Percentiles rank a stretch among this genome's conserved stretches.
Evolutionary conservation across 2,113 vertebrate species (phyloP).

Genomic region (Polypterus bichir): DNA sequence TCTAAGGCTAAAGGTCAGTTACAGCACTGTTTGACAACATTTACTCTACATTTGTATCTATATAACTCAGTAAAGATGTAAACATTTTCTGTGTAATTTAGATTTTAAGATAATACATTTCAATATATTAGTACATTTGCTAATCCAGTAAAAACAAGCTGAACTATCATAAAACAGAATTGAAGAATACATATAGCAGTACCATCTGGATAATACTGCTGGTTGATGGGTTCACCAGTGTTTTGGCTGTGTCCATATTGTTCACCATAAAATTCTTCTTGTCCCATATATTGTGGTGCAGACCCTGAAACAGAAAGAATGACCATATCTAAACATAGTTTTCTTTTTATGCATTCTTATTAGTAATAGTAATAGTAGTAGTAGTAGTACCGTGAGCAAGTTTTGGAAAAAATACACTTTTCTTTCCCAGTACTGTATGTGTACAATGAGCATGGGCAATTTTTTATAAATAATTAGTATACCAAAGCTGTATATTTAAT

Average conservation of each 20-base stretch:
- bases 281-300: conserved; percentile 81
- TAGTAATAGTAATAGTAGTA: too few relatives aligned
- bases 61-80: background rate
- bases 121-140: background rate
- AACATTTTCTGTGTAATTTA: background rate
- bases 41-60: too few relatives aligned
- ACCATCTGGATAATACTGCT: conserved; percentile 92
- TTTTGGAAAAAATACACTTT: too few relatives aligned
- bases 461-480: too few relatives aligned
- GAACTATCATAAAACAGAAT: background rate
- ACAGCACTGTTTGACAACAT: too few relatives aligned
- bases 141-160: background rate
- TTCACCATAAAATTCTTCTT: conserved; percentile 91
- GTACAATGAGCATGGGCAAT: too few relatives aligned
- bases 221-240: conserved; percentile 76
- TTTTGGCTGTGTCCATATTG: conserved; percentile 82
- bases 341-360: too few relatives aligned
- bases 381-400: too few relatives aligned
- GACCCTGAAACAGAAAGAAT: conserved; percentile 62
- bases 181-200: conserved; percentile 29
- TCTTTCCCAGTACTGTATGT: too few relatives aligned
- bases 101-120: background rate
- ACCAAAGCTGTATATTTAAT: too few relatives aligned
- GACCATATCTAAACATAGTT: too few relatives aligned
- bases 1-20: too few relatives aligned